Evolutionary conservation across 2,888 invertebrate genomes (phyloP).

Genomic region (Steinernema hermaphroditum): DNA sequence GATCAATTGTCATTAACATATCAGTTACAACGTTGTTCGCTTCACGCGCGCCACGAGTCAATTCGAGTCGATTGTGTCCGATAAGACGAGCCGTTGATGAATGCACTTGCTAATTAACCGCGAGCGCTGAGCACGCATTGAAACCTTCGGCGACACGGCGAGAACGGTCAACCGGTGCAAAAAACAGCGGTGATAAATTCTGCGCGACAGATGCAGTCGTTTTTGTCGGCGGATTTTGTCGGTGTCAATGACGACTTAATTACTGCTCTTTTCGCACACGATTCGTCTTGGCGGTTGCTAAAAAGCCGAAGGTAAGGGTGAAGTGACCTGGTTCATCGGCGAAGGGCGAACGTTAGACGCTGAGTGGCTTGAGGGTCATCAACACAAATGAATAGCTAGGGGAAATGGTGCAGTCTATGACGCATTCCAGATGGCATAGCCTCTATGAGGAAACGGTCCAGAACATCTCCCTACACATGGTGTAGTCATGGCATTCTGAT

Average conservation of each 20-base stretch:
- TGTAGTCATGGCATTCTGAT: too few relatives aligned
- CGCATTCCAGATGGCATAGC: too few relatives aligned
- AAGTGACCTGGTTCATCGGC: background rate
- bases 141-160: slow-evolving; percentile 12
- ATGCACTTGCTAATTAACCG: slow-evolving; percentile 12
- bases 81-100: background rate
- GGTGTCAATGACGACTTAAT: background rate
- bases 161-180: background rate
- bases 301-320: background rate
- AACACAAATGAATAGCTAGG: too few relatives aligned
- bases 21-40: slow-evolving; percentile 13
- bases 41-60: background rate
- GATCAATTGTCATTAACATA: slow-evolving; percentile 20
- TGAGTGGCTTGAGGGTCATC: too few relatives aligned
- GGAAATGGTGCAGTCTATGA: too few relatives aligned
- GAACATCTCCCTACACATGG: too few relatives aligned
- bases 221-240: background rate
- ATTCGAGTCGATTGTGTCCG: background rate
- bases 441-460: too few relatives aligned
- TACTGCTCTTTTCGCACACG: background rate
- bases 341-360: too few relatives aligned
- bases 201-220: slow-evolving; percentile 6
- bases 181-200: slow-evolving; percentile 1
- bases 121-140: background rate
- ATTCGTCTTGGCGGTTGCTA: background rate